These are phyloP conservation scores for Olivierus martensii DNA, from an alignment of 1,140 invertebrate genomes.

Conservation along the genomic window DNA sequence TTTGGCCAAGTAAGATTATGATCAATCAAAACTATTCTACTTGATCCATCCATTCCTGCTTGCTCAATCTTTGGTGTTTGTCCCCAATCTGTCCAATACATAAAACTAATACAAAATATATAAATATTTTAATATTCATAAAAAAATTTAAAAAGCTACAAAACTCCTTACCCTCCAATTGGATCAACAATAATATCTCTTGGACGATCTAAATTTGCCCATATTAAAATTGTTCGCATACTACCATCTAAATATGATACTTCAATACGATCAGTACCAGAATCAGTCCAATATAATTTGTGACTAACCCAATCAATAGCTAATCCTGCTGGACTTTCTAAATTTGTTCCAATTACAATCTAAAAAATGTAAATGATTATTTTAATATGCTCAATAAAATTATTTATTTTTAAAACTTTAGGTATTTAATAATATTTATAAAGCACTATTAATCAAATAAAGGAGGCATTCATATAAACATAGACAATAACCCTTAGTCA, in stretches of 20 bases:
- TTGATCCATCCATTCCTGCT: constrained; percentile 39
- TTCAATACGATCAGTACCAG: constrained; percentile 62
- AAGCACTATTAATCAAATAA: too few relatives aligned
- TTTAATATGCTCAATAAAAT: not conserved
- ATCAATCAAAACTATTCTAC: constrained; percentile 41
- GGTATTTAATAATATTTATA: constrained; percentile 1
- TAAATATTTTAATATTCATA: not conserved
- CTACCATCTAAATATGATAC: constrained; percentile 61
- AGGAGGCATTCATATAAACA: too few relatives aligned
- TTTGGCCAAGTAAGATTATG: constrained; percentile 40
- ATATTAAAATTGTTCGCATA: constrained; percentile 57
- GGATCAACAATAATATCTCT: constrained; percentile 73
- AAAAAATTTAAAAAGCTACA: not conserved
- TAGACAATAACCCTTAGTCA: too few relatives aligned
- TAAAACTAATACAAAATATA: constrained; percentile 12
- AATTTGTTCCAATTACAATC: constrained; percentile 48
- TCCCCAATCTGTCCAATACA: constrained; percentile 42
- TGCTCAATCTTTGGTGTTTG: constrained; percentile 38
- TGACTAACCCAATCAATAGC: constrained; percentile 73
- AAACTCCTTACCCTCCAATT: constrained; percentile 34
- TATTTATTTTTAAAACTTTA: not conserved
- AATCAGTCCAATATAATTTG: constrained; percentile 82
- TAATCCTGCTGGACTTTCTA: constrained; percentile 38
- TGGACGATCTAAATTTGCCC: constrained; percentile 64
- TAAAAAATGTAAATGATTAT: constrained; percentile 19